Evolutionary conservation across 2,113 vertebrate genomes (phyloP).

Genomic region (Paedocypris sp.): DNA sequence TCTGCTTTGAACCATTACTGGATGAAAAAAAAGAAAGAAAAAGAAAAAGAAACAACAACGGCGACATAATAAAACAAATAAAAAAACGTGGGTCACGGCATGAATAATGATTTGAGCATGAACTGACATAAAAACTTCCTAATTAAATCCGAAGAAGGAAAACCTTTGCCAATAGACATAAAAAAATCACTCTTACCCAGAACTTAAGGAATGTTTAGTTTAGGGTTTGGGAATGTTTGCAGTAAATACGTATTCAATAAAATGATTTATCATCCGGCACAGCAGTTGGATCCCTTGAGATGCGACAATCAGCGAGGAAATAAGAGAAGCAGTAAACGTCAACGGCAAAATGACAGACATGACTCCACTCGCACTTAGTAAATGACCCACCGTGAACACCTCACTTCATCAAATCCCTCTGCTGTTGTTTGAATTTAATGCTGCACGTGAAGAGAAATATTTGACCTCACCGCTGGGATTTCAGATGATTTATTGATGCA

Average conservation of each 20-base stretch:
- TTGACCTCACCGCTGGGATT: constrained; percentile 3
- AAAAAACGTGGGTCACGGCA: too few relatives aligned
- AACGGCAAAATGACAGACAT: not conserved
- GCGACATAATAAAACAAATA: too few relatives aligned
- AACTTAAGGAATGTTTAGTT: too few relatives aligned
- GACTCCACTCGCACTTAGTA: constrained; percentile 16
- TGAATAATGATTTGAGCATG: too few relatives aligned
- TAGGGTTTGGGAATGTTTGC: constrained; percentile 6
- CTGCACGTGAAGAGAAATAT: not conserved
- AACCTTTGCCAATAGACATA: too few relatives aligned
- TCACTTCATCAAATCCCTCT: constrained; percentile 8
- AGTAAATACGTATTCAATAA: not conserved
- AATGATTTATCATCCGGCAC: constrained; percentile 2
- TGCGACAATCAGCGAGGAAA: not conserved
- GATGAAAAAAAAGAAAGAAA: too few relatives aligned
- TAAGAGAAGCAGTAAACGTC: constrained; percentile 6
- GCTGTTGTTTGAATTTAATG: not conserved
- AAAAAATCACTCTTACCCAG: too few relatives aligned
- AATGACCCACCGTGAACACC: not conserved
- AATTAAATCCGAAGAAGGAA: too few relatives aligned
- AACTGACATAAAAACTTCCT: too few relatives aligned
- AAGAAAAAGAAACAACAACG: too few relatives aligned
- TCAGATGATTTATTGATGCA: constrained; percentile 10
- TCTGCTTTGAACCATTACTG: too few relatives aligned
- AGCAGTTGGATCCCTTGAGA: constrained; percentile 14